Evolutionary conservation across 2,797 vertebrate species (phyloP).

Genomic region (Leuciscus waleckii): DNA sequence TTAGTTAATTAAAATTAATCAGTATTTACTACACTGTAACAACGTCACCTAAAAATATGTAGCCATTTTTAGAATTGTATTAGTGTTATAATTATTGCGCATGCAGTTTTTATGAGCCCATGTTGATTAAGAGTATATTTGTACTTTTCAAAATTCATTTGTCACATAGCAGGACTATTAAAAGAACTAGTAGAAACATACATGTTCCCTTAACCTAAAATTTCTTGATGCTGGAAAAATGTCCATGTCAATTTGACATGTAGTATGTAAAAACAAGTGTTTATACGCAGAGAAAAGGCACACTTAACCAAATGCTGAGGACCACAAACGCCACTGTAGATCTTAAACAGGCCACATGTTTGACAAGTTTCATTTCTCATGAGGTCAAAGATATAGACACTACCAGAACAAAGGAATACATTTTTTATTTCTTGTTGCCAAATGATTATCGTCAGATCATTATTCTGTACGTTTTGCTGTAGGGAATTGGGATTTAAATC

Average conservation of each 20-base stretch:
- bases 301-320: neutral
- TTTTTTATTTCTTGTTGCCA: neutral
- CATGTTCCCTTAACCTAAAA: neutral
- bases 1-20: neutral
- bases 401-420: conserved; percentile 8
- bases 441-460: conserved; percentile 42
- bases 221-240: neutral
- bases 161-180: neutral
- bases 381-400: conserved; percentile 14
- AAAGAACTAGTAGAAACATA: neutral
- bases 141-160: neutral
- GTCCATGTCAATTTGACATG: too few species aligned
- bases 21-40: neutral
- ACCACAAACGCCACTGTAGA: neutral
- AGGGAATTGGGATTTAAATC: conserved; percentile 29
- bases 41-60: neutral
- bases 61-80: neutral
- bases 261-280: too few species aligned
- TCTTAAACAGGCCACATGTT: neutral
- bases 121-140: neutral
- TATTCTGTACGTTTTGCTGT: conserved; percentile 31
- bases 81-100: neutral
- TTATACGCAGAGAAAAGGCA: neutral
- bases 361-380: neutral
- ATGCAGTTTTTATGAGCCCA: neutral